Conservation (phyloP, 2,113 vertebrate species). For the Carassius gibelio region DNA sequence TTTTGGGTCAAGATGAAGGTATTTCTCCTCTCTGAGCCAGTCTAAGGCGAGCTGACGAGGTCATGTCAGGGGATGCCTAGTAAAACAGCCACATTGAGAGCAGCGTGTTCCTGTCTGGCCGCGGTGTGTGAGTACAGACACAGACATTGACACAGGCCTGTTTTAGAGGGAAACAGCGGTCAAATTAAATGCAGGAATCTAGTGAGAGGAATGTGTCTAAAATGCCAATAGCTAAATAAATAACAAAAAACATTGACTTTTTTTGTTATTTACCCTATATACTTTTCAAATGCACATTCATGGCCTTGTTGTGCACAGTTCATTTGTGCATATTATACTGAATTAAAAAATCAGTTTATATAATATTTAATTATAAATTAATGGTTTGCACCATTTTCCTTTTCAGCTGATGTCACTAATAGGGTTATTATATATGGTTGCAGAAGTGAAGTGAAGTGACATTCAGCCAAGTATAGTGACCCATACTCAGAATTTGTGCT, state of each 20-base stretch:
- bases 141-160: constrained; percentile 2
- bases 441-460: no score
- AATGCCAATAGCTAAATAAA: not conserved
- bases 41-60: not conserved
- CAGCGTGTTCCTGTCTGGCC: constrained; percentile 31
- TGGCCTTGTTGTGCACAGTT: not conserved
- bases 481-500: no score
- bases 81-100: constrained; percentile 22
- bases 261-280: not conserved
- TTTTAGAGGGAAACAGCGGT: not conserved
- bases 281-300: not conserved
- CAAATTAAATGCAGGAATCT: not conserved
- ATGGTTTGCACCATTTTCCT: not conserved
- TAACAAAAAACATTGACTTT: not conserved
- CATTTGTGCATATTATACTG: not conserved
- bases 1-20: not conserved
- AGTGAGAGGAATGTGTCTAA: constrained; percentile 1
- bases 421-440: no score
- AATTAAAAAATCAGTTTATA: not conserved
- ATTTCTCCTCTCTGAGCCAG: not conserved
- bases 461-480: no score
- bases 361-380: not conserved
- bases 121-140: constrained; percentile 2
- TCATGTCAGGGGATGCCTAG: constrained; percentile 29
- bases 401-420: not conserved